These are phyloP conservation scores for Patiria miniata DNA, from an alignment of 35 echinoderm and acorn worm species.

Conservation along the genomic window DNA sequence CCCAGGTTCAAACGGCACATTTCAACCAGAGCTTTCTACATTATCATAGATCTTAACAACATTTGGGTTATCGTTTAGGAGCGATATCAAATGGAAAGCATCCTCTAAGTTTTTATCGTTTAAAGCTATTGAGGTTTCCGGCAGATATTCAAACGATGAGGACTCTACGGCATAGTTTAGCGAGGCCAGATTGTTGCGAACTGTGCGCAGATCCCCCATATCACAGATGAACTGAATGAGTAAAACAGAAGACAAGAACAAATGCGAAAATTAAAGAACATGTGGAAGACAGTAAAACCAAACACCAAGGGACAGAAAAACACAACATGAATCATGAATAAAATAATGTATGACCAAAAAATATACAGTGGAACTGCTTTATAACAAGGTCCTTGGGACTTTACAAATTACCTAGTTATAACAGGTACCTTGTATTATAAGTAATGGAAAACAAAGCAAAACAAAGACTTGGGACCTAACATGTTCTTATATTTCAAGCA, in stretches of 20 bases:
- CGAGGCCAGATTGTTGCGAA: slow-evolving; percentile 35
- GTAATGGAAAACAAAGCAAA: no score
- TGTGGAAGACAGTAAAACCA: no score
- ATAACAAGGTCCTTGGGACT: no score
- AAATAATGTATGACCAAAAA: neutral
- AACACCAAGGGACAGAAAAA: neutral
- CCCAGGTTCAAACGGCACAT: no score
- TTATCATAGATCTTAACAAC: slow-evolving; percentile 75
- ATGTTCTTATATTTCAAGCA: no score
- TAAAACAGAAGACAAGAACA: slow-evolving; percentile 15
- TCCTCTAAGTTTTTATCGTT: slow-evolving; percentile 29
- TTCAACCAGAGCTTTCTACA: neutral
- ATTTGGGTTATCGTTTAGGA: slow-evolving; percentile 47
- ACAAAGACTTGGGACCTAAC: no score
- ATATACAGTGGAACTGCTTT: neutral
- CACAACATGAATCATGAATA: neutral
- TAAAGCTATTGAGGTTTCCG: slow-evolving; percentile 32
- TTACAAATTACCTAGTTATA: no score
- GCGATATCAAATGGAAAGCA: slow-evolving; percentile 28
- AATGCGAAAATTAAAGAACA: neutral
- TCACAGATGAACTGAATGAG: slow-evolving; percentile 74
- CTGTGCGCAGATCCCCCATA: slow-evolving; percentile 20
- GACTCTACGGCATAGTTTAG: slow-evolving; percentile 18
- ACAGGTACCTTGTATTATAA: no score
- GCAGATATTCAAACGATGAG: slow-evolving; percentile 37